phyloP scores from a whole-genome alignment of 2,113 vertebrate genomes.

The Saguinus imperator region DNA sequence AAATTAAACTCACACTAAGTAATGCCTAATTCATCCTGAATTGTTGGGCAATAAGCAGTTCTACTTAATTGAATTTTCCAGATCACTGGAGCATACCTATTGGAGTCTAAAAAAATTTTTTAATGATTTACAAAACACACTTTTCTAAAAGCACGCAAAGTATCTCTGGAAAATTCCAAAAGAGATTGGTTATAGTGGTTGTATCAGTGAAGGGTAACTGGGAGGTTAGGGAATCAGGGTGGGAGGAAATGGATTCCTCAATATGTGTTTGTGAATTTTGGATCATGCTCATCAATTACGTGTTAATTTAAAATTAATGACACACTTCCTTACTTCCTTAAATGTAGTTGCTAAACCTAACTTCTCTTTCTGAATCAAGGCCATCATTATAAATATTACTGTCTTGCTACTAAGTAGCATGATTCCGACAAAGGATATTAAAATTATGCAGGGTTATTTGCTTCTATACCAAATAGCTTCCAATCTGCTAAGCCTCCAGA shows the following conservation, averaged over 20 bases:
- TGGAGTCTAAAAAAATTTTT: not conserved
- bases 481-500: not conserved
- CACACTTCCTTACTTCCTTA: not conserved
- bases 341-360: not conserved
- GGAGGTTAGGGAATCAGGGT: not conserved
- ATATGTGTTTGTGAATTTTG: not conserved
- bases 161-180: not conserved
- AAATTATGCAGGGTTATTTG: not conserved
- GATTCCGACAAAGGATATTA: not conserved
- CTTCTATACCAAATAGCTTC: not conserved
- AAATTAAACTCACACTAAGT: not conserved
- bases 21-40: not conserved
- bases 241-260: not conserved
- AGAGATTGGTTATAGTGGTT: not conserved
- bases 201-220: not conserved
- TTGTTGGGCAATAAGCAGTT: not conserved
- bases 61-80: conserved; percentile 23
- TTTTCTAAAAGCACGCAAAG: conserved; percentile 26
- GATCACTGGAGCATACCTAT: not conserved
- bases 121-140: conserved; percentile 2
- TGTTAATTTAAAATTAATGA: not conserved
- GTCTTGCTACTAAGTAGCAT: not conserved
- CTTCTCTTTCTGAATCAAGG: conserved; percentile 29
- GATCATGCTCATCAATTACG: not conserved
- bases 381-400: not conserved